These are phyloP conservation scores for Anarrhichthys ocellatus DNA, from an alignment of 2,113 vertebrate species.

Conservation along the genomic window DNA sequence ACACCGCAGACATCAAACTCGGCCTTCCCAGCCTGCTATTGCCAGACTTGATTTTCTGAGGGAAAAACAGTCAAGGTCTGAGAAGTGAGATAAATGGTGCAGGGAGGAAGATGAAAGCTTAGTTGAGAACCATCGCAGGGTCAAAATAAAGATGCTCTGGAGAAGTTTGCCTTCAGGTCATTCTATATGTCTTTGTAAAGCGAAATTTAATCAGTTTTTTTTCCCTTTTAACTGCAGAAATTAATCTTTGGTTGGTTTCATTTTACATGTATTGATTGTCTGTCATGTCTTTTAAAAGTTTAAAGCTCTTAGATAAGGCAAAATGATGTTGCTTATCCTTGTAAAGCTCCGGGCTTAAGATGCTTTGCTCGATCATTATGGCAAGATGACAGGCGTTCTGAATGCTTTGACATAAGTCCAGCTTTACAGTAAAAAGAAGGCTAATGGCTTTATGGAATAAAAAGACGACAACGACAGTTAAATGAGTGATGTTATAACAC, in stretches of 20 bases:
- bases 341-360: constrained; percentile 51
- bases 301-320: constrained; percentile 48
- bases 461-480: constrained; percentile 39
- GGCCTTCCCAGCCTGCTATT: constrained; percentile 46
- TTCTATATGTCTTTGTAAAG: constrained; percentile 46
- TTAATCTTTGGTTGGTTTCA: constrained; percentile 50
- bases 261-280: constrained; percentile 68
- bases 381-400: constrained; percentile 48
- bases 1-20: constrained; percentile 61
- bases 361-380: constrained; percentile 34
- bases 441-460: constrained; percentile 32
- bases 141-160: constrained; percentile 61
- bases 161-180: constrained; percentile 56
- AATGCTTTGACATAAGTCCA: constrained; percentile 36
- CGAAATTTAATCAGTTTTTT: constrained; percentile 33
- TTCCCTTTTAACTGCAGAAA: constrained; percentile 34
- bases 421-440: constrained; percentile 27
- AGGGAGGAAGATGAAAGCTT: constrained; percentile 67
- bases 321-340: constrained; percentile 55
- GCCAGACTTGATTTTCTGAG: constrained; percentile 61
- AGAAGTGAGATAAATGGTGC: constrained; percentile 74
- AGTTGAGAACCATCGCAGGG: constrained; percentile 43
- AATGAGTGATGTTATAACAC: constrained; percentile 44
- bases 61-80: constrained; percentile 64
- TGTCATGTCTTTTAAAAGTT: constrained; percentile 60